Evolutionary conservation across 2,797 vertebrate genomes (phyloP).

Genomic region (Rhabdophis nuchalis): DNA sequence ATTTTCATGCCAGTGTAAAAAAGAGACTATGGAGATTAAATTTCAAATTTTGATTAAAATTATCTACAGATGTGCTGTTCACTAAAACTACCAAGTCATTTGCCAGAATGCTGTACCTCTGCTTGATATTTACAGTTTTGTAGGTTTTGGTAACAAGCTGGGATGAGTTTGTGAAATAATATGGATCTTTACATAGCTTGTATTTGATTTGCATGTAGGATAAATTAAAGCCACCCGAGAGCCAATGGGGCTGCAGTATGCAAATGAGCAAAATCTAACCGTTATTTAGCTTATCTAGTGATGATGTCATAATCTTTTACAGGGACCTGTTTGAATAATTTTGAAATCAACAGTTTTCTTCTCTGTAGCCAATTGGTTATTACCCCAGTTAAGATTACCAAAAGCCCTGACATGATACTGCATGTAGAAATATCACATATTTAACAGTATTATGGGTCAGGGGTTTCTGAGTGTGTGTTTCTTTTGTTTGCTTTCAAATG

Average conservation of each 20-base stretch:
- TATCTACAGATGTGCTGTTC: background rate
- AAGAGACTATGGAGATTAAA: background rate
- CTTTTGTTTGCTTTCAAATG: conserved; percentile 4
- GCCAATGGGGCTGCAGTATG: background rate
- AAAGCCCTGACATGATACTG: background rate
- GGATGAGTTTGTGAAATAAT: background rate
- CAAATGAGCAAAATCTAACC: background rate
- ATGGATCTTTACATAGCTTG: background rate
- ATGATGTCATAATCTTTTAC: background rate
- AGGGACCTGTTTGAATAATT: background rate
- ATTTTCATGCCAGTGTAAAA: background rate
- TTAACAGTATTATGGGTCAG: accelerated
- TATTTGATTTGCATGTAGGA: background rate
- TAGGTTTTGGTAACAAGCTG: background rate
- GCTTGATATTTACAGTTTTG: background rate
- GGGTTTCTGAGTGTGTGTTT: background rate
- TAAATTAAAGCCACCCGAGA: conserved; percentile 3
- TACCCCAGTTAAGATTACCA: background rate
- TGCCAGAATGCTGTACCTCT: background rate
- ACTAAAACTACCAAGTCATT: background rate
- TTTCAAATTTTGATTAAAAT: background rate
- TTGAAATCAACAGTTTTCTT: background rate
- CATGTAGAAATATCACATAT: background rate
- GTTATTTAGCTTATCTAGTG: conserved; percentile 20
- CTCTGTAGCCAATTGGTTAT: background rate